These are phyloP conservation scores for Drosophila sp. DNA, from an alignment of 1,140 invertebrate species.

Conservation along the genomic window DNA sequence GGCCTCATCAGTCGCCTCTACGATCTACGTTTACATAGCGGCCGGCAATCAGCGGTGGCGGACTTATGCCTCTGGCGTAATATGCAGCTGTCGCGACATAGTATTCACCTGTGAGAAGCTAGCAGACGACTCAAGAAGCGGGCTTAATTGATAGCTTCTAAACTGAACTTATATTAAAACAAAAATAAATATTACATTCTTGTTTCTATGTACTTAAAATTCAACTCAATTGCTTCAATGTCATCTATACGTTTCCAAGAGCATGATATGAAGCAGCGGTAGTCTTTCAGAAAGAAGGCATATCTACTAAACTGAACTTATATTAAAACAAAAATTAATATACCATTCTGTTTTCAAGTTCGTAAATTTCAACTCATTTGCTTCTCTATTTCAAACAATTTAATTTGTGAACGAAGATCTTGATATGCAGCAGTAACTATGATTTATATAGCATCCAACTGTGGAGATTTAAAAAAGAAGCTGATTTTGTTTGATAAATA, in stretches of 20 bases:
- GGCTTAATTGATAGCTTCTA: conserved; percentile 44
- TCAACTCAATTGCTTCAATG: background rate
- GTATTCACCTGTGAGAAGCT: conserved; percentile 68
- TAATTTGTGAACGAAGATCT: background rate
- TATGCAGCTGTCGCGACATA: conserved; percentile 87
- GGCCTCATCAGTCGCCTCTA: conserved; percentile 87
- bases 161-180: conserved; percentile 56
- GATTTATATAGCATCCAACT: conserved; percentile 68
- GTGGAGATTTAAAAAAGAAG: conserved; percentile 11
- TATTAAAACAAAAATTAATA: background rate
- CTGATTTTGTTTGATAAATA: conserved; percentile 45
- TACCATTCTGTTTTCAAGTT: background rate
- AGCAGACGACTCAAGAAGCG: background rate
- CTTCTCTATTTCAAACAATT: background rate
- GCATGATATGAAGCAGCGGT: no score
- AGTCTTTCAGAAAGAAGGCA: no score
- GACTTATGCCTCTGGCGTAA: conserved; percentile 92
- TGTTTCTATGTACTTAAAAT: conserved; percentile 3
- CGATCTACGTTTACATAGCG: conserved; percentile 89
- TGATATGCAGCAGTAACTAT: background rate
- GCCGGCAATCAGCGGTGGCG: conserved; percentile 91
- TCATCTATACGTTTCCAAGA: no score
- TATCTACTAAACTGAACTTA: background rate
- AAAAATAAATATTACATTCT: conserved; percentile 31
- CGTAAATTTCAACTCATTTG: conserved; percentile 1